Percentiles rank a stretch among this genome's conserved stretches.
phyloP scores from a whole-genome alignment of 2,113 vertebrate species.

The Tenebrosternarchus preto region DNA sequence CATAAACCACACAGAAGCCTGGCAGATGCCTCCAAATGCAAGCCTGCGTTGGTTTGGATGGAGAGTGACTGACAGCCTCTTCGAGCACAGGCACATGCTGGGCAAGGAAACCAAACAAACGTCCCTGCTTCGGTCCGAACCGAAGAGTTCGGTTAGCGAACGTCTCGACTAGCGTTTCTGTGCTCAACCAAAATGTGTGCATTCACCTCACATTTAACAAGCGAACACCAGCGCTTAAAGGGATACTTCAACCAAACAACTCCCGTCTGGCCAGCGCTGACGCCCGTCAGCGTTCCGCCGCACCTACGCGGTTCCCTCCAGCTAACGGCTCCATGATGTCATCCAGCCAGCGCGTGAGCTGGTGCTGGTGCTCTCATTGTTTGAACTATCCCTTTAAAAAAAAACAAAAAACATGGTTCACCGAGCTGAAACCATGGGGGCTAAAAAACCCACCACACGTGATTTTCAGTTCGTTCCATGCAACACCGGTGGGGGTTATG shows the following conservation, averaged over 20 bases:
- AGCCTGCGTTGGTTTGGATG: constrained; percentile 33
- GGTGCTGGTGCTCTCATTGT: neutral
- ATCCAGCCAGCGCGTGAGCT: neutral
- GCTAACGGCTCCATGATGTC: neutral
- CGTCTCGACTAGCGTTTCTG: neutral
- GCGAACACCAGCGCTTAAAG: constrained; percentile 58
- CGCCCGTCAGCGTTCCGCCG: too few species aligned
- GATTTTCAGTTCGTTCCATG: constrained; percentile 61
- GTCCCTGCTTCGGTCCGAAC: constrained; percentile 44
- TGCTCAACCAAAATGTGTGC: constrained; percentile 27
- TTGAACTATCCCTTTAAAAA: neutral
- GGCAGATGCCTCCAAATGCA: constrained; percentile 43
- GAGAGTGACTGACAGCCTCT: constrained; percentile 23
- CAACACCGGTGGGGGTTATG: constrained; percentile 53
- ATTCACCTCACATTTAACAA: constrained; percentile 54
- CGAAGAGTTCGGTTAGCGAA: too few species aligned
- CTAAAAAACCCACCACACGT: constrained; percentile 43
- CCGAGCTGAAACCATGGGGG: constrained; percentile 59
- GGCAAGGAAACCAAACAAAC: constrained; percentile 35
- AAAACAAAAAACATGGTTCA: constrained; percentile 31
- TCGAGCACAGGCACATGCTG: constrained; percentile 42
- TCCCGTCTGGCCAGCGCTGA: neutral
- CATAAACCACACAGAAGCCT: constrained; percentile 62
- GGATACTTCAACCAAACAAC: constrained; percentile 31
- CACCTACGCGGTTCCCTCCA: too few species aligned